Evolutionary conservation across 2,113 vertebrate species (phyloP), one percentile per base, ranked within the genome.

Genomic region (Ictalurus furcatus): DNA sequence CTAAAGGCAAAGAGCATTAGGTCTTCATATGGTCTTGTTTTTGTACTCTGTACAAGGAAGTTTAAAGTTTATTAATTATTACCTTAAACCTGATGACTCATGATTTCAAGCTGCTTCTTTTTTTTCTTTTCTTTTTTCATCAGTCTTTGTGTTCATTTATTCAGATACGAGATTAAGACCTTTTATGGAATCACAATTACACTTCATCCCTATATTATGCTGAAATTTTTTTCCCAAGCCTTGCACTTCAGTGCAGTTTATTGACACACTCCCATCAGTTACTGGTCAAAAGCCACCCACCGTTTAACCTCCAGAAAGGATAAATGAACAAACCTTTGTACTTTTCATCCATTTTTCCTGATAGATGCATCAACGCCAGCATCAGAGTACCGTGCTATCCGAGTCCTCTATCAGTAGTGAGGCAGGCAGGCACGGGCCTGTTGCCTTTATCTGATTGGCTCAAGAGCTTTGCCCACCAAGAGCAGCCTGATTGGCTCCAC

Each of bases 361-460:
- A 44, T 56, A 5, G 25, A 23, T 37, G 12, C 25, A 48, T 87
- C 40, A 8, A 28, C 17, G 19, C 34, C 56, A 61, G 23, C 13
- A 44, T 74, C 25, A 19, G 25, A 85, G 61, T 58, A 59, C 28
- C 54, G 74, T 14, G 6, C 52, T 61, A 16, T 34, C 59, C 13
- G 76, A 82, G 48, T 40, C n/a, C 40, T 25, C 28, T 19, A 81
- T 69, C 78, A 40, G 30, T 80, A 52, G 5, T 5, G 34, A 48
- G 6, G 71, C 86, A 48, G 6, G 71, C 86, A 69, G 21, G 48
- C 13, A 16, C 56, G 44, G 23, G 21, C 61, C 63, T 88, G n/a
- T 34, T 37, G 30, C n/a, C 78, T 54, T 82, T 69, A 58, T 88
- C n/a, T 69, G 44, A 82, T 82, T 34, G n/a, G 30, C 86, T 65